These are phyloP conservation scores for Muscicapa adusta DNA, from an alignment of 2,113 vertebrate genomes.

Conservation along the genomic window DNA sequence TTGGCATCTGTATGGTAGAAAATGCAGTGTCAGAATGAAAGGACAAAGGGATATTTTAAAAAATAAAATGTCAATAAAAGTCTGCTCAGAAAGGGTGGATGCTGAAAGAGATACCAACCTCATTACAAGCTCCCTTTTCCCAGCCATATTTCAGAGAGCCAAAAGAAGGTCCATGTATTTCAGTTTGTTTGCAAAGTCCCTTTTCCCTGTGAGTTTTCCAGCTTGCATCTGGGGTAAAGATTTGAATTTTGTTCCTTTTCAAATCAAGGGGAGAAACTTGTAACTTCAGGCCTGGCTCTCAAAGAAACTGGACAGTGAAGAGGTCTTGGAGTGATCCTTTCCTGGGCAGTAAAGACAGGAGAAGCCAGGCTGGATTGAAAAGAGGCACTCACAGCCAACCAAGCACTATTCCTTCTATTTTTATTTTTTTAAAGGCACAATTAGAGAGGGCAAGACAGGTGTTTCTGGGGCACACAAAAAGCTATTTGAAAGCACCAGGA, in stretches of 20 bases:
- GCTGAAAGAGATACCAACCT: neutral
- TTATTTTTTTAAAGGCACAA: neutral
- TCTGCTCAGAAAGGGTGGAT: neutral
- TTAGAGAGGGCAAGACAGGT: neutral
- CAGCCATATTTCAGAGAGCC: neutral
- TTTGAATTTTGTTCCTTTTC: neutral
- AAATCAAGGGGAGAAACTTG: neutral
- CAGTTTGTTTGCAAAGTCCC: neutral
- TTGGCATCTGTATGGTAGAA: neutral
- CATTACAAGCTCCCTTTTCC: neutral
- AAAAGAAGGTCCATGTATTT: neutral
- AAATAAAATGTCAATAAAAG: neutral
- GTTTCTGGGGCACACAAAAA: constrained; percentile 1
- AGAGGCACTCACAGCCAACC: neutral
- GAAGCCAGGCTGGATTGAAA: neutral
- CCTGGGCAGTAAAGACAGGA: neutral
- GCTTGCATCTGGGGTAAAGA: neutral
- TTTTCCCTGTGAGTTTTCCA: neutral
- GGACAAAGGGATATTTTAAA: neutral
- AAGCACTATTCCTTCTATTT: neutral
- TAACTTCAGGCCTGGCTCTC: neutral
- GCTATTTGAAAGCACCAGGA: neutral
- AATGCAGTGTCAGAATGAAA: neutral
- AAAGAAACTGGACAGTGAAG: neutral
- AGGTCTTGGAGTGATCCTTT: neutral